phyloP scores from a whole-genome alignment of 92 coral and sea anemone genomes.

The Palythoa grandis region DNA sequence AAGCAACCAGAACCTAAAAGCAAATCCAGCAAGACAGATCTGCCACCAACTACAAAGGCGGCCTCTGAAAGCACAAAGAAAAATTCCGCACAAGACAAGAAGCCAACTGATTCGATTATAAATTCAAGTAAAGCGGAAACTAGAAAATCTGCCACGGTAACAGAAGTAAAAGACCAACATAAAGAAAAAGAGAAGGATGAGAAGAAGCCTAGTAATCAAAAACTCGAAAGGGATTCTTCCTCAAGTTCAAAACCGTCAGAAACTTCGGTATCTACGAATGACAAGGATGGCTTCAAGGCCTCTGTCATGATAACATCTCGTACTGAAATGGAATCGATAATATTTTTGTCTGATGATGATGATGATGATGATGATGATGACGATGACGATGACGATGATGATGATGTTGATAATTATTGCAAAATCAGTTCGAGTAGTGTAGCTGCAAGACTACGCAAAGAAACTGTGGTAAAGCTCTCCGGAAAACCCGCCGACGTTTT shows the following conservation, averaged over 20 bases:
- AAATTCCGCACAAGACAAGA: constrained; percentile 1
- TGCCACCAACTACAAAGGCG: neutral
- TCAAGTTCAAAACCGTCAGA: neutral
- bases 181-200: neutral
- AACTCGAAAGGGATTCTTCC: neutral
- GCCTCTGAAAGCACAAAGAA: constrained; percentile 31
- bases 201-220: neutral
- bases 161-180: neutral
- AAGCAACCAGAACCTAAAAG: constrained; percentile 31
- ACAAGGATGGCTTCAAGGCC: neutral
- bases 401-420: neutral
- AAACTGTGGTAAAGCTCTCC: neutral
- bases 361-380: neutral
- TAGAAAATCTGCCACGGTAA: neutral
- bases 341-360: neutral
- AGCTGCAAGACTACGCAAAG: neutral
- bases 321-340: neutral
- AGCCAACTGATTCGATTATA: constrained; percentile 13
- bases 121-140: constrained; percentile 4
- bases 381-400: neutral
- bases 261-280: neutral
- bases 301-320: neutral
- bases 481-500: constrained; percentile 11
- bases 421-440: neutral
- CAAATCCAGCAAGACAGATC: neutral